Percentiles rank a stretch among this genome's conserved stretches.
phyloP scores from a whole-genome alignment of 2,888 invertebrate species.

The Limnephilus lunatus region DNA sequence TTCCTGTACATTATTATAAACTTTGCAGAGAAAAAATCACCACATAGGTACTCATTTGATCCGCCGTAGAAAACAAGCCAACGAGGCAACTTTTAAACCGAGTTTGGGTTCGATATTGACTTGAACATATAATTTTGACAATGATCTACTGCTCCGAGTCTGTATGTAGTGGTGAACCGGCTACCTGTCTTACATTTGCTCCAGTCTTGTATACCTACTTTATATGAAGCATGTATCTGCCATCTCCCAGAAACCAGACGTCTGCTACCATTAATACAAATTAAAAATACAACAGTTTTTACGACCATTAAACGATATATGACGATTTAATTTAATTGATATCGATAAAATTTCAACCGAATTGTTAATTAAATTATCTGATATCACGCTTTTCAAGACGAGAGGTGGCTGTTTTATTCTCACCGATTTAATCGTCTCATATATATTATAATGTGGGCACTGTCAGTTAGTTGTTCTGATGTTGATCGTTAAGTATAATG shows the following conservation, averaged over 20 bases:
- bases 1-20: no score
- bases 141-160: background rate
- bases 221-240: no score
- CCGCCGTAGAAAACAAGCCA: no score
- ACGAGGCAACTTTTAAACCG: background rate
- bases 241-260: background rate
- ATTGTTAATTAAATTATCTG: background rate
- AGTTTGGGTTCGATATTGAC: background rate
- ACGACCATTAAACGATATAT: background rate
- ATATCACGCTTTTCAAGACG: background rate
- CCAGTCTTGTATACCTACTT: slow-evolving; percentile 14
- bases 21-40: no score
- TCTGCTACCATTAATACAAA: slow-evolving; percentile 10
- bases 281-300: background rate
- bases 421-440: no score
- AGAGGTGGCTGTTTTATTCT: background rate
- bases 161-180: background rate
- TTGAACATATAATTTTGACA: background rate
- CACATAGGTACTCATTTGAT: no score
- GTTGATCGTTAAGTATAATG: no score
- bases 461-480: no score
- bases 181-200: slow-evolving; percentile 48
- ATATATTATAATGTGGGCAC: no score
- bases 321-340: background rate
- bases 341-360: background rate